These are phyloP conservation scores for Tachuris rubrigastra DNA, from an alignment of 2,113 vertebrate species.

Conservation along the genomic window DNA sequence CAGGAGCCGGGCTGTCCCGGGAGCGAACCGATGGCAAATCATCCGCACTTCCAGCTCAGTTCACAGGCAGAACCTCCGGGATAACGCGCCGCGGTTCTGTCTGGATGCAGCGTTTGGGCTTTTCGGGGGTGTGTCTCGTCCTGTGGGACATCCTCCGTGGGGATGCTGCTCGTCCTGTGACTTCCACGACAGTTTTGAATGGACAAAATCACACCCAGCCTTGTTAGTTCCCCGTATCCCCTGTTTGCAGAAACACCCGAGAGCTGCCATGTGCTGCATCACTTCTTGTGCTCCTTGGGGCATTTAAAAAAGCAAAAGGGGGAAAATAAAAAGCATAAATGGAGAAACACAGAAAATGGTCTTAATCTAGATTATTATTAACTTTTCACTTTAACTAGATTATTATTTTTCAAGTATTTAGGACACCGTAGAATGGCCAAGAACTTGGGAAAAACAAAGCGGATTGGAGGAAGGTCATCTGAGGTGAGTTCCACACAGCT, in stretches of 20 bases:
- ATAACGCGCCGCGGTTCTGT: accelerated
- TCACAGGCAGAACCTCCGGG: background rate
- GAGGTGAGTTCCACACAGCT: background rate
- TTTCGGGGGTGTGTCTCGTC: accelerated
- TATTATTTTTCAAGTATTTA: background rate
- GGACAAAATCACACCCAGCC: background rate
- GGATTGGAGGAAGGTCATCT: background rate
- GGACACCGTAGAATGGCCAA: background rate
- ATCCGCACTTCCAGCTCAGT: accelerated
- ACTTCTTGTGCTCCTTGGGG: background rate
- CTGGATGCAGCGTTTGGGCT: background rate
- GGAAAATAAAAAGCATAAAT: accelerated
- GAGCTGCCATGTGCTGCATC: background rate
- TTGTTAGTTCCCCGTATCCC: background rate
- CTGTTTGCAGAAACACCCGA: background rate
- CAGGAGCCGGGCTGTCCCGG: background rate
- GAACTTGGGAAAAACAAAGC: background rate
- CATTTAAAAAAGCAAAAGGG: background rate
- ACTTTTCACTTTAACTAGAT: background rate
- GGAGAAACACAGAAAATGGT: background rate
- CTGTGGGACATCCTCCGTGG: background rate
- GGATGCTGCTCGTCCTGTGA: background rate
- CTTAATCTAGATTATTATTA: background rate
- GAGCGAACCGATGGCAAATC: accelerated
- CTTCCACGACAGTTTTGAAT: background rate